Percentiles rank a stretch among this genome's conserved stretches.
Evolutionary conservation across 2,797 vertebrate species (phyloP).

Genomic region (Apodemus agrarius): DNA sequence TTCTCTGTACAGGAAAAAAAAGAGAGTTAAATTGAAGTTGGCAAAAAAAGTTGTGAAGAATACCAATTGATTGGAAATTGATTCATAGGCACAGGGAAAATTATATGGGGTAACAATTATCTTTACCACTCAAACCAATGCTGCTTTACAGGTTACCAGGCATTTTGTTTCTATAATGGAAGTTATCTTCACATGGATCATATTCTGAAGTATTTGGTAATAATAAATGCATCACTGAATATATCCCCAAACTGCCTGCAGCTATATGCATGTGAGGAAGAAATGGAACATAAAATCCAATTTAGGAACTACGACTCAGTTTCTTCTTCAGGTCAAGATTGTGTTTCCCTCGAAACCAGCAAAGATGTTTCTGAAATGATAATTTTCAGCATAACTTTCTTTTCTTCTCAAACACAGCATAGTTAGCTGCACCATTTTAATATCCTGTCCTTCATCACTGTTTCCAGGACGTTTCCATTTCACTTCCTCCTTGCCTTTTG

Average conservation of each 20-base stretch:
- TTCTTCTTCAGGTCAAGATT: not conserved
- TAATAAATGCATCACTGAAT: not conserved
- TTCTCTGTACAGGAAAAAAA: not conserved
- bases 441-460: not conserved
- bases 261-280: not conserved
- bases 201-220: conserved; percentile 40
- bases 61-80: not conserved
- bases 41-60: not conserved
- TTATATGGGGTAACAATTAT: not conserved
- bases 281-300: not conserved
- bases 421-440: not conserved
- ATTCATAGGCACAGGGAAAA: not conserved
- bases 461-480: not conserved
- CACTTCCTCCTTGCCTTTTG: not conserved
- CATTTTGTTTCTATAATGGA: not conserved
- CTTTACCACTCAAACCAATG: not conserved
- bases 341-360: not conserved
- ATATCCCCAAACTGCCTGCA: fast-evolving
- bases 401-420: not conserved
- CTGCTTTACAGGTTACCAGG: not conserved
- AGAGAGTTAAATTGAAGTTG: not conserved
- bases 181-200: not conserved
- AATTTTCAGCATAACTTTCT: not conserved
- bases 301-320: not conserved
- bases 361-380: not conserved